These are phyloP conservation scores for Sapayoa aenigma DNA, from an alignment of 2,113 vertebrate species.

Conservation along the genomic window DNA sequence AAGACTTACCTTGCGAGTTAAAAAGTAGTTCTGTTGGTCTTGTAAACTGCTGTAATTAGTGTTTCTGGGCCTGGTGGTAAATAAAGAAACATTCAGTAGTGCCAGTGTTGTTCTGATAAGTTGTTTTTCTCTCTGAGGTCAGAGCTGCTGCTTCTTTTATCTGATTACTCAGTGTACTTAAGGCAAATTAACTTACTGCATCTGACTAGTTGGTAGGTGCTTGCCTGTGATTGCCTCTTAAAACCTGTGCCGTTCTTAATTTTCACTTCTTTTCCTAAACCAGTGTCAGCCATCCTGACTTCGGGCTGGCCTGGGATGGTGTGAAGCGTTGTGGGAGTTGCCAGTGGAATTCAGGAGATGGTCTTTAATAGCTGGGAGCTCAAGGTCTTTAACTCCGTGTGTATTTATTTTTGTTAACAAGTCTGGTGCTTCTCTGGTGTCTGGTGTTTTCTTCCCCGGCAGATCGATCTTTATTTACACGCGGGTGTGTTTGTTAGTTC, in stretches of 20 bases:
- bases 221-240: neutral
- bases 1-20: neutral
- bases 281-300: no score
- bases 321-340: neutral
- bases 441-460: neutral
- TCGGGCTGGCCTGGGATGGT: neutral
- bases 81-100: neutral
- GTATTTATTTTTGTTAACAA: neutral
- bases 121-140: neutral
- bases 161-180: neutral
- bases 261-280: neutral
- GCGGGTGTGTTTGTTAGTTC: accelerated
- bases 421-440: neutral
- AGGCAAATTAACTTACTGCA: neutral
- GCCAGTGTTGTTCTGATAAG: accelerated
- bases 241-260: neutral
- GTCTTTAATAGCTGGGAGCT: neutral
- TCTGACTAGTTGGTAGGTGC: neutral
- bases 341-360: neutral
- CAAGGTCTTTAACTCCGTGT: neutral
- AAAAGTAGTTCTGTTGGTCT: neutral
- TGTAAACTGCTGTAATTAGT: neutral
- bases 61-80: neutral
- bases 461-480: neutral
- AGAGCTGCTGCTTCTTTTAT: neutral